Percentiles rank a stretch among this genome's conserved stretches.
phyloP scores from a whole-genome alignment of 1,140 invertebrate species.

The Caenorhabditis latens region DNA sequence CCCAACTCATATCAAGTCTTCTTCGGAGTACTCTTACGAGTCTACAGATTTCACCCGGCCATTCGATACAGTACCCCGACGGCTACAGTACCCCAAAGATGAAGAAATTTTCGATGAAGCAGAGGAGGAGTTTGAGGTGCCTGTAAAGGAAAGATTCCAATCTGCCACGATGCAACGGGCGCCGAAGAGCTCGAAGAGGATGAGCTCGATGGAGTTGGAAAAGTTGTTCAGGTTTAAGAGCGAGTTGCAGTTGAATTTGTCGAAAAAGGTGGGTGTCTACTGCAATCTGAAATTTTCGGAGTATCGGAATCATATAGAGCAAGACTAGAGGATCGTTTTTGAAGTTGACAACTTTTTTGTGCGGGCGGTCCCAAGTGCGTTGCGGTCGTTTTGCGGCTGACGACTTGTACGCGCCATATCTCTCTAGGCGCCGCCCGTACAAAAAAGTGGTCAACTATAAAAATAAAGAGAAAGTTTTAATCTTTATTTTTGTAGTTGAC shows the following conservation, averaged over 20 bases:
- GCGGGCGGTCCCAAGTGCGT: no score
- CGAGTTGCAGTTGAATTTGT: conserved; percentile 66
- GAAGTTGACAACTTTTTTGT: no score
- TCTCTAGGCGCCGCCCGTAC: no score
- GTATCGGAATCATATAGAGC: no score
- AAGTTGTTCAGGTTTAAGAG: conserved; percentile 65
- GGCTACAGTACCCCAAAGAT: not conserved
- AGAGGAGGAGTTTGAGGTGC: not conserved
- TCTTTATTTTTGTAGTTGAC: no score
- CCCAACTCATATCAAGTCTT: not conserved
- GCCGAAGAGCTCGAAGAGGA: not conserved
- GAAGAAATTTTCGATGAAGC: conserved; percentile 48
- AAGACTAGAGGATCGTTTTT: no score
- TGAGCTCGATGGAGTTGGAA: conserved; percentile 65
- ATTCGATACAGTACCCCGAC: not conserved
- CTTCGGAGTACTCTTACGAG: not conserved
- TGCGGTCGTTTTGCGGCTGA: no score
- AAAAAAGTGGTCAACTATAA: no score
- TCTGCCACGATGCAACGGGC: conserved; percentile 11
- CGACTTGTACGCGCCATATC: no score
- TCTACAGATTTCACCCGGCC: not conserved
- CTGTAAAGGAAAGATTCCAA: not conserved
- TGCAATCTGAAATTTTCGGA: no score
- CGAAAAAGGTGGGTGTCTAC: conserved; percentile 63
- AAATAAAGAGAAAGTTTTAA: no score